Evolutionary conservation across 2,797 vertebrate species (phyloP).

Genomic region (Propithecus perrieri): DNA sequence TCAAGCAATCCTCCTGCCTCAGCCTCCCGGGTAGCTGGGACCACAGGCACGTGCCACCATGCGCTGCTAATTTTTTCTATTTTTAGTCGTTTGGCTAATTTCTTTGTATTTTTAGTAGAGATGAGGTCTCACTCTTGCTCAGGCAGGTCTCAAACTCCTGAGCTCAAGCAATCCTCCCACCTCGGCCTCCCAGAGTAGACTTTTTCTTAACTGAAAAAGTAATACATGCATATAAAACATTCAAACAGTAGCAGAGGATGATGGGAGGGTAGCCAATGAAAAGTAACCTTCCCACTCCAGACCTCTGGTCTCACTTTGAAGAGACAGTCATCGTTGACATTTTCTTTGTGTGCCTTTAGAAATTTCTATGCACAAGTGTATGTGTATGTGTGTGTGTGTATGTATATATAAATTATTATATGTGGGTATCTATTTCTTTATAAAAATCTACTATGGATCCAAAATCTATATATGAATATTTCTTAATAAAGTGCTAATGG

Average conservation of each 20-base stretch:
- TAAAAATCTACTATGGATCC: not conserved
- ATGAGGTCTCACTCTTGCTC: too few species aligned
- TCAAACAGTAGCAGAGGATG: not conserved
- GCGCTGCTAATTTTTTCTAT: too few species aligned
- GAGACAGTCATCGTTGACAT: not conserved
- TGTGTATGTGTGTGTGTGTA: too few species aligned
- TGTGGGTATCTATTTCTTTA: not conserved
- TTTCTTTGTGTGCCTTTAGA: slow-evolving; percentile 25
- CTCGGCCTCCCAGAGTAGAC: too few species aligned
- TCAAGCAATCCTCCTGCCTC: too few species aligned
- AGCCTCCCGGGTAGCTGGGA: too few species aligned
- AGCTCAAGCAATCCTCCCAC: too few species aligned
- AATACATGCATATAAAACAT: not conserved
- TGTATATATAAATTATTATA: not conserved
- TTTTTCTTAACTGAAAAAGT: slow-evolving; percentile 31
- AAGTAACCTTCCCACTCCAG: not conserved
- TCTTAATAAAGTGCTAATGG: not conserved
- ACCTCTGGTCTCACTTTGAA: not conserved
- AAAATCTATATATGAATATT: not conserved
- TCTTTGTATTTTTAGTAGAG: too few species aligned
- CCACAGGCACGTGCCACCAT: too few species aligned
- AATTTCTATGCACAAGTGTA: not conserved
- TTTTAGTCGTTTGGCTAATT: too few species aligned
- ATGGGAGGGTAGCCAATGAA: not conserved
- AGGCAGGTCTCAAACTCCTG: too few species aligned